Evolutionary conservation across 2,113 vertebrate genomes (phyloP).

Genomic region (Camelus dromedarius): DNA sequence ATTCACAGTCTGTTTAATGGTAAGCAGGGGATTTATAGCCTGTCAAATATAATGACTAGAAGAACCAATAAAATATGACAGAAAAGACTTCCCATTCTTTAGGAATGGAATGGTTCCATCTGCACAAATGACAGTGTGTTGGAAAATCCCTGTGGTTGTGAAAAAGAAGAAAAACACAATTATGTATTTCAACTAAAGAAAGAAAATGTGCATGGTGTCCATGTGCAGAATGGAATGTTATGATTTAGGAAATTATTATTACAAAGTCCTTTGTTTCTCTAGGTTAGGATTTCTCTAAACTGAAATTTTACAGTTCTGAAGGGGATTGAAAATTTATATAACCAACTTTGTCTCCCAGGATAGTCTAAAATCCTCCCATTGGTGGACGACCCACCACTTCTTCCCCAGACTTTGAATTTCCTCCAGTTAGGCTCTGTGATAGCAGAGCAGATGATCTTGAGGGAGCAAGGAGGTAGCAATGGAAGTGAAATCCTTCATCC

Average conservation of each 20-base stretch:
- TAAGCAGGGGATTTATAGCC: constrained; percentile 67
- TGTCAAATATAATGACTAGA: constrained; percentile 74
- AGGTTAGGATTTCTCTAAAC: constrained; percentile 14
- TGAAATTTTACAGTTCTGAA: constrained; percentile 21
- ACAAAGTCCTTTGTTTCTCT: neutral
- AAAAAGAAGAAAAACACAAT: constrained; percentile 54
- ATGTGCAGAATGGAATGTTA: constrained; percentile 5
- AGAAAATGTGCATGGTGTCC: neutral
- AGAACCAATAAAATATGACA: constrained; percentile 73
- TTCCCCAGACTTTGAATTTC: neutral
- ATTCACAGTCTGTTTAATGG: constrained; percentile 67
- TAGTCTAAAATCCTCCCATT: neutral
- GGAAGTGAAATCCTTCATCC: neutral
- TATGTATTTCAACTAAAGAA: constrained; percentile 34
- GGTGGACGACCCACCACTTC: neutral
- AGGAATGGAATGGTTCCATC: constrained; percentile 57
- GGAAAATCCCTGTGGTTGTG: constrained; percentile 38
- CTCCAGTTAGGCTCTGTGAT: neutral
- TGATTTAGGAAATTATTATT: constrained; percentile 42
- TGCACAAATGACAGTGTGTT: constrained; percentile 60
- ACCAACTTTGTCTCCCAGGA: neutral
- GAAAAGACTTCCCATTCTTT: constrained; percentile 61
- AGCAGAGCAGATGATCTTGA: neutral
- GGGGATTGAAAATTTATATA: constrained; percentile 4
- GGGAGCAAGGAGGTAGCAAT: neutral